A percentile compares a stretch with the other conserved stretches of the same genome.
Evolutionary conservation across 2,888 invertebrate genomes (phyloP).

Genomic region (Leptopilina drosophilae): DNA sequence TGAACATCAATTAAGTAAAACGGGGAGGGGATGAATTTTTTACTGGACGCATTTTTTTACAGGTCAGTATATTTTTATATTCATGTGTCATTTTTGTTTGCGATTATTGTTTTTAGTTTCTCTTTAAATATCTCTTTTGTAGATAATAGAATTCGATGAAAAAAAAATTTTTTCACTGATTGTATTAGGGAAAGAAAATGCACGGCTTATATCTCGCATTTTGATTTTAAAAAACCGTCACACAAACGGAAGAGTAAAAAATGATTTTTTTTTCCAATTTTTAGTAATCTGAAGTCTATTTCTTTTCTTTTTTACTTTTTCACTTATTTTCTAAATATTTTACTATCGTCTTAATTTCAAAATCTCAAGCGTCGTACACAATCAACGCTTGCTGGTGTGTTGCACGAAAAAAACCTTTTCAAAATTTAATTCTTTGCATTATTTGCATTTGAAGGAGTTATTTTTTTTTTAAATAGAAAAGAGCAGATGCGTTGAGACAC

Average conservation of each 20-base stretch:
- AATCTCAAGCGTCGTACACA: conserved; percentile 2
- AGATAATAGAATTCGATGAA: neutral
- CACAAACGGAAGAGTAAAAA: conserved; percentile 23
- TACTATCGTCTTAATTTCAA: conserved; percentile 5
- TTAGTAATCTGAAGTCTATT: neutral
- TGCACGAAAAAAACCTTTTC: conserved; percentile 24
- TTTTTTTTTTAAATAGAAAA: neutral
- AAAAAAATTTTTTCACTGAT: neutral
- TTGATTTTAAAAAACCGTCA: conserved; percentile 16
- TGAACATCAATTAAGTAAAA: conserved; percentile 29
- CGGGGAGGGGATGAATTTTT: conserved; percentile 61
- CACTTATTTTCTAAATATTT: neutral
- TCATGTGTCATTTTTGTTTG: conserved; percentile 57
- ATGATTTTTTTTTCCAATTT: neutral
- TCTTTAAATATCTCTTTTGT: neutral
- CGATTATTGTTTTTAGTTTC: conserved; percentile 39
- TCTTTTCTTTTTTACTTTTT: neutral
- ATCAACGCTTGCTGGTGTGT: conserved; percentile 22
- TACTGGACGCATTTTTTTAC: conserved; percentile 64
- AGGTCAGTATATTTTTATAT: conserved; percentile 69
- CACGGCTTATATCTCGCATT: conserved; percentile 10
- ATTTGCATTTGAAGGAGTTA: conserved; percentile 8
- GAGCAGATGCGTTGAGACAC: conserved; percentile 10
- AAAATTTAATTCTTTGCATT: conserved; percentile 7
- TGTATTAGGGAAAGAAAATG: conserved; percentile 4